Percentiles rank a stretch among this genome's conserved stretches.
phyloP scores from a whole-genome alignment of 2,113 vertebrate species.

The Scartelaos histophorus region DNA sequence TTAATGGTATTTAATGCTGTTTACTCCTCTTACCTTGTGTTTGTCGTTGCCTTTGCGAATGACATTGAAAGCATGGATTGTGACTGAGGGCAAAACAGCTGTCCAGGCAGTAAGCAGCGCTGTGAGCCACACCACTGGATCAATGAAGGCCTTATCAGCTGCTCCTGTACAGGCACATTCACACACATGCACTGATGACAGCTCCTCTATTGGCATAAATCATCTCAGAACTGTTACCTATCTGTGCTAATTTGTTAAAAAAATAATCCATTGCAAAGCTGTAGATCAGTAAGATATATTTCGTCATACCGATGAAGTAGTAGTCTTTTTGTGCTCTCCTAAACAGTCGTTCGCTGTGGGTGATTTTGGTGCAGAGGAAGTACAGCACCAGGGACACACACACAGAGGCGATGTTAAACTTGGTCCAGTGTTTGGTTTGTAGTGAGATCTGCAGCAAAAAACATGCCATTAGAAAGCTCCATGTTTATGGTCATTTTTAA shows the following conservation, averaged over 20 bases:
- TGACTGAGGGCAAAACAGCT: slow-evolving; percentile 79
- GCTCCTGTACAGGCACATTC: slow-evolving; percentile 71
- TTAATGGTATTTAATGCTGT: slow-evolving; percentile 8
- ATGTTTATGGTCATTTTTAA: background rate
- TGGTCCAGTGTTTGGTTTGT: slow-evolving; percentile 83
- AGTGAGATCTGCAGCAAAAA: slow-evolving; percentile 75
- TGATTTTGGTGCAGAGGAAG: slow-evolving; percentile 72
- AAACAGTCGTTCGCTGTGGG: slow-evolving; percentile 76
- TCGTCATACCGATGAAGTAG: slow-evolving; percentile 80
- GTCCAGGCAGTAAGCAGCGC: slow-evolving; percentile 78
- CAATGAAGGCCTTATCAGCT: slow-evolving; percentile 68
- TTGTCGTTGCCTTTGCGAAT: slow-evolving; percentile 36
- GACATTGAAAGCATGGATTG: slow-evolving; percentile 54
- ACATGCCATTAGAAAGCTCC: background rate
- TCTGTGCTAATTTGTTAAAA: background rate
- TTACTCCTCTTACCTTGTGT: slow-evolving; percentile 70
- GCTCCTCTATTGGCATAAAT: background rate
- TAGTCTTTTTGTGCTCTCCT: slow-evolving; percentile 73
- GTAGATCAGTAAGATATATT: background rate
- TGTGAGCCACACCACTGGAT: slow-evolving; percentile 79
- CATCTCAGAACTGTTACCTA: slow-evolving; percentile 1
- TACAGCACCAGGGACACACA: slow-evolving; percentile 75
- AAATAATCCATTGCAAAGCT: background rate
- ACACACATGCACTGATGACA: slow-evolving; percentile 8
- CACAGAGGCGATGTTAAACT: slow-evolving; percentile 68